Evolutionary conservation across 1,140 invertebrate species (phyloP).

Genomic region (Drosophila sechellia): DNA sequence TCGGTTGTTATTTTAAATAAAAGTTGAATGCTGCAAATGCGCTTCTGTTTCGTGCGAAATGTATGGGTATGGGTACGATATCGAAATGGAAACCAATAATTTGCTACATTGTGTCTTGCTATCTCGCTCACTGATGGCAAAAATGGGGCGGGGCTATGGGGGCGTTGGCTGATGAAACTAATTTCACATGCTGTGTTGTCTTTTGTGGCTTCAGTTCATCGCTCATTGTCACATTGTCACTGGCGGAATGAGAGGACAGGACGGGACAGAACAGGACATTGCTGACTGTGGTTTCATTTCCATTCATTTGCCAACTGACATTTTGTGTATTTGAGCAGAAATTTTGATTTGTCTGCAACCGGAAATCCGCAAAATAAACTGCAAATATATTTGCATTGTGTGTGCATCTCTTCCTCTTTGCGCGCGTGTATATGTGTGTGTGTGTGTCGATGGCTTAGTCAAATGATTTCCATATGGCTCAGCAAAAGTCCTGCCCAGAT

Average conservation of each 20-base stretch:
- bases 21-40: constrained; percentile 37
- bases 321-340: constrained; percentile 76
- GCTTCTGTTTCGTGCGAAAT: neutral
- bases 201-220: constrained; percentile 74
- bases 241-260: constrained; percentile 21
- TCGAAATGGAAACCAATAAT: constrained; percentile 63
- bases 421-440: constrained; percentile 32
- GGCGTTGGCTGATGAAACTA: constrained; percentile 53
- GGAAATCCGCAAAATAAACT: constrained; percentile 80
- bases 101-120: constrained; percentile 34
- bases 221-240: constrained; percentile 71
- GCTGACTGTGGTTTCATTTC: constrained; percentile 68
- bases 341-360: constrained; percentile 82
- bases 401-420: neutral
- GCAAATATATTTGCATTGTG: constrained; percentile 74
- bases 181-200: constrained; percentile 74
- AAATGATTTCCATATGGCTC: constrained; percentile 39
- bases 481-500: constrained; percentile 44
- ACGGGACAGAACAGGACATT: constrained; percentile 28
- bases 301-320: constrained; percentile 67
- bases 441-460: constrained; percentile 30
- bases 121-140: neutral
- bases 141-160: constrained; percentile 8
- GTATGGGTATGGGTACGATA: neutral
- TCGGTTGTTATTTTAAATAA: constrained; percentile 50